Base-by-base conservation (phyloP, 64 coral and sea anemone genomes). In the Dendronephthya gigantea region DNA sequence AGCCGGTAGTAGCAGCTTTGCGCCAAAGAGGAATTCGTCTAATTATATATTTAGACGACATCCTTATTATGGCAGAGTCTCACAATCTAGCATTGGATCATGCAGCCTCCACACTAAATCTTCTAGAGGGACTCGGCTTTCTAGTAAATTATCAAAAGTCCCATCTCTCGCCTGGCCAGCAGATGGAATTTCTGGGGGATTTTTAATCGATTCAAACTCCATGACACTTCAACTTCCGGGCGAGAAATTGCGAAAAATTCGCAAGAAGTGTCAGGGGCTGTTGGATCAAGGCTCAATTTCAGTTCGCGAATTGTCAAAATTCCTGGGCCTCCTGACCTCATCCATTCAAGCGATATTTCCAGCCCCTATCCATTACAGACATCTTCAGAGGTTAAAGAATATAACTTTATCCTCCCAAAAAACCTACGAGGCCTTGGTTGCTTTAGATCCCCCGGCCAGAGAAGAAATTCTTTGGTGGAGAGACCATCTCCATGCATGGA, bases 381-480 rank as follows among this genome's bases (percentile, higher is more conserved):
- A 76, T 38, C 69, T 76, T 76, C 69, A 76, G 17, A 31, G 69
- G n/a, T 30, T 76, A 27, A 28, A 76, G 66, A 76, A 76, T 37
- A 31, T 30, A 13, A 76, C 69, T 34, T 25, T 76, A 37, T 4
- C 29, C 69, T 76, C 69, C 12, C 28, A 3, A 34, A 13, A 28
- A 34, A 34, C n/a, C 12, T 76, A 76, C 69, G 35, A 76, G 17
- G 69, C 69, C 28, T 8, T 76, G 16, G 69, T 76, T 15, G 25
- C 69, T 34, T 37, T 76, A 76, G 69, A 76, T 28, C 12, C 2
- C 3, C 29, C 17, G 25, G 69, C 69, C 69, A 76, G 31, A 3
- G 69, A 88, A 19, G 75, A 88, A 31, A 28, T 88, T 23, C 9
- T 39, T 17, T 88, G 87, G 87, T 15, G 52, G 52, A 65, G 49